phyloP scores from a whole-genome alignment of 2,888 invertebrate species.

The Drosophila setosimentum region DNA sequence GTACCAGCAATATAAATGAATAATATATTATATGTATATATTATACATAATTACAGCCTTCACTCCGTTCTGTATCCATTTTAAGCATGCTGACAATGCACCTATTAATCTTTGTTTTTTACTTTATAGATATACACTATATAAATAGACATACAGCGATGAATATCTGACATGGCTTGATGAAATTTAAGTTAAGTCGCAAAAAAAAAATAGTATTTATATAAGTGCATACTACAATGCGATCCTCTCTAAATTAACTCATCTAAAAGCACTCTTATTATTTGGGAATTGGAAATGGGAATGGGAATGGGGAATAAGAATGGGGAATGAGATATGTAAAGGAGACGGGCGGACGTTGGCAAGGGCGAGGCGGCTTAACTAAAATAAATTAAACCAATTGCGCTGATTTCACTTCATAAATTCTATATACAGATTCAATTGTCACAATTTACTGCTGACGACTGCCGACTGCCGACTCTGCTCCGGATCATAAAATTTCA shows the following conservation, averaged over 20 bases:
- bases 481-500: slow-evolving; percentile 60
- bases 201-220: slow-evolving; percentile 6
- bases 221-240: not conserved
- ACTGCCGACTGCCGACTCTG: not conserved
- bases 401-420: slow-evolving; percentile 74
- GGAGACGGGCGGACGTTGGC: slow-evolving; percentile 5
- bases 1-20: no score
- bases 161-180: not conserved
- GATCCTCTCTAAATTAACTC: slow-evolving; percentile 48
- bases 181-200: slow-evolving; percentile 12
- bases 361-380: slow-evolving; percentile 51
- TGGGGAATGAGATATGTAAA: slow-evolving; percentile 26
- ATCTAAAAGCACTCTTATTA: slow-evolving; percentile 37
- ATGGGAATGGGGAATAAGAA: not conserved
- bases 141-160: not conserved
- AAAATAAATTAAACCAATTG: slow-evolving; percentile 78
- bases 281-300: slow-evolving; percentile 17
- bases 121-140: not conserved
- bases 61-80: not conserved
- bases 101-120: not conserved
- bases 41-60: not conserved
- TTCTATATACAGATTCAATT: slow-evolving; percentile 63
- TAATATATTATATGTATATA: not conserved
- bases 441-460: slow-evolving; percentile 60
- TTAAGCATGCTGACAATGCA: not conserved